phyloP scores from a whole-genome alignment of 2,113 vertebrate genomes.

The Cricetomys ansorgei region DNA sequence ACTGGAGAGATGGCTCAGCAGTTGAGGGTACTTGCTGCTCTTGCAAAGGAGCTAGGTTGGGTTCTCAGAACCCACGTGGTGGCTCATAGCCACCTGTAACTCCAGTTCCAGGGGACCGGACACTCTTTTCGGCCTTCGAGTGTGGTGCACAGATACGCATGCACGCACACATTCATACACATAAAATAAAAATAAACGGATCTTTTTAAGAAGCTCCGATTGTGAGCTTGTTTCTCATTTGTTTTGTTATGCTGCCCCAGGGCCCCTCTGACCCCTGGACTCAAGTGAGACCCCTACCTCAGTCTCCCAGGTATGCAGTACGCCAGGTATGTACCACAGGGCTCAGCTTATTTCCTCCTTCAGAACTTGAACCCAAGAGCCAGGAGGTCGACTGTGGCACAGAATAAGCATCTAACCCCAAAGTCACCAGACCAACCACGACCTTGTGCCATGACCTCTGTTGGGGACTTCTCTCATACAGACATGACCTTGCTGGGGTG shows the following conservation, averaged over 20 bases:
- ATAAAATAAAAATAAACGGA: background rate
- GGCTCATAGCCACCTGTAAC: background rate
- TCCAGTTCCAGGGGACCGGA: background rate
- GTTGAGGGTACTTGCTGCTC: background rate
- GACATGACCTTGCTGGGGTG: background rate
- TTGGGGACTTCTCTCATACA: background rate
- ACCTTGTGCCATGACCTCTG: background rate
- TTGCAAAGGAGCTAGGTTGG: background rate
- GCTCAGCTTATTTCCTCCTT: too few species aligned
- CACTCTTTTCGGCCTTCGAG: background rate
- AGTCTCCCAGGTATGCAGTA: background rate
- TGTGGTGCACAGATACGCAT: background rate
- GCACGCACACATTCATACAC: background rate
- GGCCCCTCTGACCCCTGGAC: background rate
- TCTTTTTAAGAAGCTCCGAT: background rate
- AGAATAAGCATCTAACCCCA: background rate
- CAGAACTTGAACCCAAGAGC: background rate
- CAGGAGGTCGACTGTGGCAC: background rate
- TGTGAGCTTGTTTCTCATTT: background rate
- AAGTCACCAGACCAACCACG: too few species aligned
- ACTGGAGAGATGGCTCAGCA: background rate
- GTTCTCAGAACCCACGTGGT: background rate
- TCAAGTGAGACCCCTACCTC: background rate
- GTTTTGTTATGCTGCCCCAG: background rate
- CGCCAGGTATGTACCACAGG: too few species aligned